Evolutionary conservation across 2,797 vertebrate genomes (phyloP).

Genomic region (Tapera naevia): DNA sequence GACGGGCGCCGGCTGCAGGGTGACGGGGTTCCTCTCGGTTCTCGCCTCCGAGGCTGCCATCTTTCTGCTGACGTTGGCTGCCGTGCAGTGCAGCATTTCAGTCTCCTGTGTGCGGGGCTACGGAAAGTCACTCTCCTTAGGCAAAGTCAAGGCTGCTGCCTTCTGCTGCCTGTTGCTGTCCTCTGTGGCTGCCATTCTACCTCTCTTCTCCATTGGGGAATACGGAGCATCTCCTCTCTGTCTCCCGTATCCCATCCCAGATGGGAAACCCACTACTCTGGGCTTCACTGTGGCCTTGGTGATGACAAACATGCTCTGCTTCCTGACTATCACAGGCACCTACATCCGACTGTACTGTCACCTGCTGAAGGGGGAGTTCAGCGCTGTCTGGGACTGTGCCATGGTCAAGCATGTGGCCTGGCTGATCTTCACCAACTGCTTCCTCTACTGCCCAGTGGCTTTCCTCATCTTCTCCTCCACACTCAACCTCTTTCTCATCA

Average conservation of each 20-base stretch:
- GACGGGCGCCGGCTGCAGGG: slow-evolving; percentile 84
- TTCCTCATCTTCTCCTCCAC: slow-evolving; percentile 92
- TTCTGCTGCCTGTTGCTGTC: slow-evolving; percentile 86
- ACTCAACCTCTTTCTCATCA: slow-evolving; percentile 88
- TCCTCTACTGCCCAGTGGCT: slow-evolving; percentile 93
- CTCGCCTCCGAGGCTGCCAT: slow-evolving; percentile 89
- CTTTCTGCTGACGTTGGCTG: slow-evolving; percentile 88
- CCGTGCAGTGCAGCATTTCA: slow-evolving; percentile 87
- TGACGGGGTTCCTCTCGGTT: slow-evolving; percentile 89
- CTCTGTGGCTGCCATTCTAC: slow-evolving; percentile 82
- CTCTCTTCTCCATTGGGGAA: slow-evolving; percentile 86
- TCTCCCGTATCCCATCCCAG: slow-evolving; percentile 85
- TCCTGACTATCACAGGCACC: slow-evolving; percentile 89
- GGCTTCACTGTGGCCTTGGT: slow-evolving; percentile 89
- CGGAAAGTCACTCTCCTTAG: slow-evolving; percentile 82
- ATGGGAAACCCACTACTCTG: slow-evolving; percentile 80
- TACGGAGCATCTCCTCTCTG: slow-evolving; percentile 92
- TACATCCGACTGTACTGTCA: slow-evolving; percentile 93
- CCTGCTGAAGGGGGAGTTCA: slow-evolving; percentile 86
- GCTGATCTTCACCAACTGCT: slow-evolving; percentile 93
- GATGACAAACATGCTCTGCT: slow-evolving; percentile 92
- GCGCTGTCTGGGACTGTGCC: slow-evolving; percentile 90
- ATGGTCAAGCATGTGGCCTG: slow-evolving; percentile 95
- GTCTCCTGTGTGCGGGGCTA: slow-evolving; percentile 84
- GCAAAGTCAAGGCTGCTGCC: slow-evolving; percentile 81